Evolutionary conservation across 2,888 invertebrate genomes (phyloP).

Genomic region (Flexamia atlantica): DNA sequence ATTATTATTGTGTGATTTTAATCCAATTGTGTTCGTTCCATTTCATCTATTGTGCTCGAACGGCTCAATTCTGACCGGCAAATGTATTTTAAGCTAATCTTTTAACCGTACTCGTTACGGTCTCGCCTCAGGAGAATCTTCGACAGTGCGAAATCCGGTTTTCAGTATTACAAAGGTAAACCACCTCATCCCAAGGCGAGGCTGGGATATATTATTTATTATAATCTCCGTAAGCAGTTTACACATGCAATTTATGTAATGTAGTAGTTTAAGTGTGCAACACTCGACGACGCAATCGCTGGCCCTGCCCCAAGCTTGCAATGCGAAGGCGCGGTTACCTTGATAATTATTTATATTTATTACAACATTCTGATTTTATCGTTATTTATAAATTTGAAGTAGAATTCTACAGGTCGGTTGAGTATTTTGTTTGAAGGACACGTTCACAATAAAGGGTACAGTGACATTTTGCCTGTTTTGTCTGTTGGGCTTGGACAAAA

Average conservation of each 20-base stretch:
- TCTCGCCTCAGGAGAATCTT: background rate
- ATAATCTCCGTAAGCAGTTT: constrained; percentile 4
- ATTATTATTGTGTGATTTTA: too few relatives aligned
- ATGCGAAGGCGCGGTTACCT: background rate
- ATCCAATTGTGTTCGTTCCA: too few relatives aligned
- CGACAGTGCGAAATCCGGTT: background rate
- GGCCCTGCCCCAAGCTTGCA: background rate
- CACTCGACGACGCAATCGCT: constrained; percentile 8
- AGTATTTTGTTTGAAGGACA: background rate
- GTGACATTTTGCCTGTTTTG: too few relatives aligned
- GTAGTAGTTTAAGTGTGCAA: background rate
- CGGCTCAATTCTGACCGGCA: too few relatives aligned
- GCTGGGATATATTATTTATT: background rate
- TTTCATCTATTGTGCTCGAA: too few relatives aligned
- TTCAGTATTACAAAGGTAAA: background rate
- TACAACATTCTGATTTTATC: background rate
- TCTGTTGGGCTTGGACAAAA: too few relatives aligned
- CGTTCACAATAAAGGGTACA: too few relatives aligned
- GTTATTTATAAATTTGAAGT: too few relatives aligned
- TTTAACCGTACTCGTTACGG: too few relatives aligned
- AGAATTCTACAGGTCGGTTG: too few relatives aligned
- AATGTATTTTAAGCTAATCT: too few relatives aligned
- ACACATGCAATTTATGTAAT: background rate
- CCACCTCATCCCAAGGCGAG: background rate
- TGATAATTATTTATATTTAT: constrained; percentile 36